Evolutionary conservation across 1,140 invertebrate genomes (phyloP), one percentile per base, ranked within the genome.

Genomic region (Branchinecta lynchi): DNA sequence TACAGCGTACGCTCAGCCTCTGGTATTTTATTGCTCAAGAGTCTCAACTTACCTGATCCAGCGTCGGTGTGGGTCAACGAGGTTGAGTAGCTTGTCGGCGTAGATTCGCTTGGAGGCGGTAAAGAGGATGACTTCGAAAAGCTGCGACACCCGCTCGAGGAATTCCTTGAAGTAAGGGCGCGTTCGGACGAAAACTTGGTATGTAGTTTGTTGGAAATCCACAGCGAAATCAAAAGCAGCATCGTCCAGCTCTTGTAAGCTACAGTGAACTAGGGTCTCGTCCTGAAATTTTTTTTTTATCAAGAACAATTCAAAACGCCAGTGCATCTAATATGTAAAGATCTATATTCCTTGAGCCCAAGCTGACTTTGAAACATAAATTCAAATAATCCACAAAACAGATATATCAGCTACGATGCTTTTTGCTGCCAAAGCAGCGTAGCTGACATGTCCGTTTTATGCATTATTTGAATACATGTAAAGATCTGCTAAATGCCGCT

Each of bases 81-180:
- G 79, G 81, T 98, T 94, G 75, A 96, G 83, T 44, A 98, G 82
- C 76, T 96, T 92, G 78, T 97, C 92, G 0, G 94, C 94, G 77
- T 98, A 98, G 32, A 96, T 90, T 70, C 93, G 84, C 79, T 97
- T 97, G 73, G 90, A 93, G 10, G 95, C 95, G 2, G 95, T 98
- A 79, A 97, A 98, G 17, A 97, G 79, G 69, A 97, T 96, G 7
- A 98, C 93, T 80, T 98, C 95, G 80, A 93, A 98, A 51, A 91
- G 77, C 15, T 89, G 84, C 0, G 93, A 93, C 9, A 97, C 90
- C 70, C 86, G 82, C 75, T 95, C 89, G 72, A 98, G 83, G 80
- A 98, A 98, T 80, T 96, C 92, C 10, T 86, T 82, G 77, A 96
- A 94, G 76, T 84, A 89, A 0, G 95, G 95, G 69, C 95, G 82